Base-by-base conservation (phyloP, 2,797 vertebrate genomes). In the Chromis chromis region DNA sequence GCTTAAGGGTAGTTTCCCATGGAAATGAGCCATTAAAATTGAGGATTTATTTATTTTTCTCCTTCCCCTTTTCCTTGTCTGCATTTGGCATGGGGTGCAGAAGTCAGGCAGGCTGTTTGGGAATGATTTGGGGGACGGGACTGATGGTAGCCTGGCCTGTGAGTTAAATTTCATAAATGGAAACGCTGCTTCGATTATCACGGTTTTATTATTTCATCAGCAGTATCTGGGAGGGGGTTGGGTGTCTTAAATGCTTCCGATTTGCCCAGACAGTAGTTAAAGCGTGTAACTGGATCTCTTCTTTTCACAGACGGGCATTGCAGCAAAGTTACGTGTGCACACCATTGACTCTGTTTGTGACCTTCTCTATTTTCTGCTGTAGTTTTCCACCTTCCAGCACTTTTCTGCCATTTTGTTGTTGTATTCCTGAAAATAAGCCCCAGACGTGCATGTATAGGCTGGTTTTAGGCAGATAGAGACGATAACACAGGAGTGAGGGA, bases 1-100 rank as follows among this genome's bases (percentile, higher is more conserved):
- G 80, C 90, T 87, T 82, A 57, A 83, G 88, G 77, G 83, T 85
- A 90, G 87, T 88, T 92, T 93, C 91, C 87, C 57, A 91, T 81
- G 89, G 92, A 94, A 93, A 91, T 90, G 86, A 91, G 86, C 85
- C 90, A 90, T 91, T 92, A 89, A 86, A 87, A 87, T 65, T 62
- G 78, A 89, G 71, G 88, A 92, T 90, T 85, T 91, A 89, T 93
- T 92, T 91, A 89, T 91, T 91, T 91, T 88, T 83, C 76, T 76
- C 57, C 65, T 86, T 85, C 74, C 82, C 81, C 78, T 83, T 85
- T 80, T 84, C 76, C 84, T 76, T 82, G 69, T 82, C 78, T 79
- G 65, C 70, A 78, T 89, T 83, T 82, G 70, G 74, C 65, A 81
- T 21, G 46, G 70, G 63, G 79, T 74, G 67, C 74, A 81, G 39